phyloP scores from a whole-genome alignment of 2,797 vertebrate species.

The Leontopithecus rosalia region DNA sequence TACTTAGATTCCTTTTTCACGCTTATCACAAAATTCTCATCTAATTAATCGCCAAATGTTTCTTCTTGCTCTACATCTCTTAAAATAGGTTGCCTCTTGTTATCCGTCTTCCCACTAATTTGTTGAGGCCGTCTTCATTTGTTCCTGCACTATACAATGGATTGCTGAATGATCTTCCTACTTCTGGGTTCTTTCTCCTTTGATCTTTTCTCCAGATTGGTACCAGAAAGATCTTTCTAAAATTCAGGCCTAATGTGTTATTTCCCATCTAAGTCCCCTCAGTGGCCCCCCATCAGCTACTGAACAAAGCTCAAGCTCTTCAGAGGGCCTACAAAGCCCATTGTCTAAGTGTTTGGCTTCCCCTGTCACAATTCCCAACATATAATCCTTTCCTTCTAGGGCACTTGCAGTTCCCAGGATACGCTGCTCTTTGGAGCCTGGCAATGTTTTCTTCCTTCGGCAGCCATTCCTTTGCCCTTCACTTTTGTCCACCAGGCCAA shows the following conservation, averaged over 20 bases:
- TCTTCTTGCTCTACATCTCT: background rate
- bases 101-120: background rate
- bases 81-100: background rate
- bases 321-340: background rate
- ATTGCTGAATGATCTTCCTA: background rate
- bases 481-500: background rate
- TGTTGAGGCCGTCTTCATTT: background rate
- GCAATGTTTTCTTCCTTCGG: background rate
- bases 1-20: background rate
- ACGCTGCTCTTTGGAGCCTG: background rate
- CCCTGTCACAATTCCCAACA: accelerated
- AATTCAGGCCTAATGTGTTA: background rate
- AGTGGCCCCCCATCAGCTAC: background rate
- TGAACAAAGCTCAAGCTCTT: background rate
- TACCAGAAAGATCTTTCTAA: background rate
- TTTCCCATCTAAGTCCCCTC: background rate
- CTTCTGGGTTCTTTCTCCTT: background rate
- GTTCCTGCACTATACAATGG: background rate
- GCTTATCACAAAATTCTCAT: background rate
- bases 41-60: background rate
- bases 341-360: background rate
- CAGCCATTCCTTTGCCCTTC: background rate
- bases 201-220: background rate
- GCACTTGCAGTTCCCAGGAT: background rate
- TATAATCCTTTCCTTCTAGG: background rate